A percentile compares a stretch with the other conserved stretches of the same genome.
Evolutionary conservation across 1,140 invertebrate genomes (phyloP).

Genomic region (Dinoponera quadriceps): DNA sequence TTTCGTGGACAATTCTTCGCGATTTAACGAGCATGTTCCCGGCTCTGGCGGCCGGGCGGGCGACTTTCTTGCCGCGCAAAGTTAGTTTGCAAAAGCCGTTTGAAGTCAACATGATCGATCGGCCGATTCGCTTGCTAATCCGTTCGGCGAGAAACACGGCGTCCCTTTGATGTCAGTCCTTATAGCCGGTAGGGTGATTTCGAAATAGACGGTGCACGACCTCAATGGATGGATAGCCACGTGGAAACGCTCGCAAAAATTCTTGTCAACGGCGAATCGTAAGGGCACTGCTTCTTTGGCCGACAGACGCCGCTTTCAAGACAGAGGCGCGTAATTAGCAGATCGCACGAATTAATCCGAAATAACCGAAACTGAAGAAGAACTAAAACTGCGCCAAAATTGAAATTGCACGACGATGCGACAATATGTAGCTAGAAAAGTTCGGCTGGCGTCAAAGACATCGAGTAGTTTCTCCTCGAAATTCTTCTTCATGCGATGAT

Average conservation of each 20-base stretch:
- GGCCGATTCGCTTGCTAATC: background rate
- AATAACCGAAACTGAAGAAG: too few species aligned
- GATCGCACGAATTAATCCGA: background rate
- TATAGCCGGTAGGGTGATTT: constrained; percentile 10
- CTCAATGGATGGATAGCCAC: too few species aligned
- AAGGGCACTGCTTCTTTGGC: background rate
- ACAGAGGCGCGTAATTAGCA: background rate
- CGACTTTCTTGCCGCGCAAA: constrained; percentile 23
- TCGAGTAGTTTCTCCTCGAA: too few species aligned
- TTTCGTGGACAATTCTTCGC: constrained; percentile 16
- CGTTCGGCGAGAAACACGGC: background rate
- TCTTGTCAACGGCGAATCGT: constrained; percentile 1
- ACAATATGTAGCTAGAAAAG: too few species aligned
- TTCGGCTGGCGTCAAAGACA: too few species aligned
- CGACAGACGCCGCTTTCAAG: background rate
- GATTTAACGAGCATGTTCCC: constrained; percentile 33
- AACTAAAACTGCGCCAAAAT: too few species aligned
- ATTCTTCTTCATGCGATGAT: too few species aligned
- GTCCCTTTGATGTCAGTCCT: background rate
- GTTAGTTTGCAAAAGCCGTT: background rate
- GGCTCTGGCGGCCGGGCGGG: background rate
- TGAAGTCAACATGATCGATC: background rate
- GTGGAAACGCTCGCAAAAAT: background rate
- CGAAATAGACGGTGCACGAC: background rate
- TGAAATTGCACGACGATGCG: too few species aligned